These are phyloP conservation scores for Tupiocoris notatus DNA, from an alignment of 2,888 invertebrate genomes.

Conservation along the genomic window DNA sequence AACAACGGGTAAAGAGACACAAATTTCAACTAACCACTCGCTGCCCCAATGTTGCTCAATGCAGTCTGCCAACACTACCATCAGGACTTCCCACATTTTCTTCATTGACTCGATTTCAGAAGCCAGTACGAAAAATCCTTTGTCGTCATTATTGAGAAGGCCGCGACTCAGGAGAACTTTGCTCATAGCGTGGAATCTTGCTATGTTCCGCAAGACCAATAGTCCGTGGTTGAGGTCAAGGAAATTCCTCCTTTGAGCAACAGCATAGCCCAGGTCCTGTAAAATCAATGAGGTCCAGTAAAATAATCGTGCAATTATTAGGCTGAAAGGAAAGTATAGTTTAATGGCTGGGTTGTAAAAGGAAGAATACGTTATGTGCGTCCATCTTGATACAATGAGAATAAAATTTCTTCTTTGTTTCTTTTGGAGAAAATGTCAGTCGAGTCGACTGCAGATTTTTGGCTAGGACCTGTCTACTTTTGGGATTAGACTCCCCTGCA, in stretches of 20 bases:
- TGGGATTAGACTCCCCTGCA: no score
- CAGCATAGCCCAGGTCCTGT: neutral
- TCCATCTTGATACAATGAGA: no score
- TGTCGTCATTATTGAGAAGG: conserved; percentile 3
- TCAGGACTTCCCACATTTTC: neutral
- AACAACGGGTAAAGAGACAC: no score
- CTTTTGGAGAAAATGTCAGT: no score
- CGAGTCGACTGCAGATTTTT: no score
- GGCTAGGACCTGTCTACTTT: no score
- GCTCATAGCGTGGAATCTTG: conserved; percentile 27
- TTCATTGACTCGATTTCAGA: neutral
- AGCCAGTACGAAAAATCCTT: neutral
- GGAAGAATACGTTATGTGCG: no score
- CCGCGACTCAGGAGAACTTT: conserved; percentile 3
- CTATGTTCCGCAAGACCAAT: conserved; percentile 15
- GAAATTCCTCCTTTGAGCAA: conserved; percentile 3
- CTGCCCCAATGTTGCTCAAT: conserved; percentile 1
- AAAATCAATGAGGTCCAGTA: neutral
- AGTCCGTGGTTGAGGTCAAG: conserved; percentile 10
- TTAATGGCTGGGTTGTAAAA: no score
- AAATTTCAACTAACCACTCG: conserved; percentile 26
- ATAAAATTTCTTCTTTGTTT: no score
- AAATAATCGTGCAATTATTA: neutral
- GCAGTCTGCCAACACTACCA: neutral
- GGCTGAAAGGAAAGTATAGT: no score